Evolutionary conservation across 1,140 invertebrate genomes (phyloP), one percentile per base, ranked within the genome.

Genomic region (Chrysopa pallens): DNA sequence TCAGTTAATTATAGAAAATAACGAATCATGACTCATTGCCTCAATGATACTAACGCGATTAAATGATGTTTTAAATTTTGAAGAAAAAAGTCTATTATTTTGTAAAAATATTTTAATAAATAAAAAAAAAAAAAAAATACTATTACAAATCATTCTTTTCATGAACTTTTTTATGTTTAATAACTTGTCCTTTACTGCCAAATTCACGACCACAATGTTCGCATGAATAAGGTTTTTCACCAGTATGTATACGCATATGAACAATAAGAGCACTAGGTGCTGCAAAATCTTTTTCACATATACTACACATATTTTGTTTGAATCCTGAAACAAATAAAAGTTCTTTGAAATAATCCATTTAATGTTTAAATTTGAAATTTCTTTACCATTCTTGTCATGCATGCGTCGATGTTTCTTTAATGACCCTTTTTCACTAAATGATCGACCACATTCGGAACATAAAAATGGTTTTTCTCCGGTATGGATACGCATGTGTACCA

Each of bases 241-340:
- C 76, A 8, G 73, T 75, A 57, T 81, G 78, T 36, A 65, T 67
- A 31, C 75, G 60, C 53, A 77, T 66, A 54, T 80, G 78, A 7
- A 56, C 48, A 0, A 57, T 44, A 11, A 67, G 54, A 6, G 58
- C 52, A 8, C 57, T 50, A 6, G 56, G 53, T 36, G 52, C 62
- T 36, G 53, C 44, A 49, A 66, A 67, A 8, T 47, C 42, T 45
- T 60, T 60, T 38, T 49, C 43, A 50, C 66, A 67, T 9, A 52
- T 55, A 27, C 49, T 51, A 47, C 76, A 78, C 47, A 66, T 65
- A 54, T 67, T 72, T 6, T 75, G 73, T 43, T 73, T 70, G 50
- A 78, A 73, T 17, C 76, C 76, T 8, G 73, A 74, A 58, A 23
- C 5, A 23, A 23, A 3, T 3, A 23, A 23, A 23, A 23, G 17